phyloP scores from a whole-genome alignment of 2,888 invertebrate genomes.

The Andrena trimmerana region DNA sequence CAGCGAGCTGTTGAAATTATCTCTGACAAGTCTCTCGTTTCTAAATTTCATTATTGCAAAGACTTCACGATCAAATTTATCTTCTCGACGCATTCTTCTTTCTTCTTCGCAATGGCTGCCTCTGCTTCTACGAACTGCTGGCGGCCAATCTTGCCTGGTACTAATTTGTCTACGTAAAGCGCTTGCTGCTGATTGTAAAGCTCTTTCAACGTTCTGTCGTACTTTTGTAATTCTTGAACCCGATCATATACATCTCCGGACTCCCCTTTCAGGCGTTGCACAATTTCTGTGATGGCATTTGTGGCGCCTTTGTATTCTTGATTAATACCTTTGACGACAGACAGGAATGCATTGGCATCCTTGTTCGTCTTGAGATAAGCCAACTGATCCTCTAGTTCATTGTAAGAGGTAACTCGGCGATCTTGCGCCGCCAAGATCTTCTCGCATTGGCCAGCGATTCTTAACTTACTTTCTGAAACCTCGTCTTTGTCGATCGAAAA shows the following conservation, averaged over 20 bases:
- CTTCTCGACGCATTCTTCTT: conserved; percentile 87
- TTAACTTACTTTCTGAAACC: conserved; percentile 85
- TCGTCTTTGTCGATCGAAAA: conserved; percentile 95
- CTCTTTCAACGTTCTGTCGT: conserved; percentile 86
- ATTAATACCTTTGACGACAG: conserved; percentile 87
- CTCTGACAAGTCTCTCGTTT: conserved; percentile 43
- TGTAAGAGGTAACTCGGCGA: conserved; percentile 87
- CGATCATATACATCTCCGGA: conserved; percentile 88
- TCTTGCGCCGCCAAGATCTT: conserved; percentile 87
- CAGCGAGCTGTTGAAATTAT: conserved; percentile 40
- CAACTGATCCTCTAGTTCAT: conserved; percentile 88
- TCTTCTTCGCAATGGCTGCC: conserved; percentile 86
- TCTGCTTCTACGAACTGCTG: conserved; percentile 88
- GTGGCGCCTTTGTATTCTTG: conserved; percentile 87
- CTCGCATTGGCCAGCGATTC: conserved; percentile 86
- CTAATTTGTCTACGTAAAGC: conserved; percentile 88
- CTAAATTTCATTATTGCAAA: conserved; percentile 77
- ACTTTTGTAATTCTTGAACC: conserved; percentile 87
- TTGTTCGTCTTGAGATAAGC: conserved; percentile 88
- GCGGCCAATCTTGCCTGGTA: conserved; percentile 87
- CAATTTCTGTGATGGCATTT: conserved; percentile 86
- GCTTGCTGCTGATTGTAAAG: conserved; percentile 86
- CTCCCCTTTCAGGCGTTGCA: conserved; percentile 87
- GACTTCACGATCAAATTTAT: conserved; percentile 86
- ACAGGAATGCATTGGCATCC: conserved; percentile 85